A percentile compares a stretch with the other conserved stretches of the same genome.
Evolutionary conservation across 2,797 vertebrate species (phyloP).

Genomic region (Chelon auratus): DNA sequence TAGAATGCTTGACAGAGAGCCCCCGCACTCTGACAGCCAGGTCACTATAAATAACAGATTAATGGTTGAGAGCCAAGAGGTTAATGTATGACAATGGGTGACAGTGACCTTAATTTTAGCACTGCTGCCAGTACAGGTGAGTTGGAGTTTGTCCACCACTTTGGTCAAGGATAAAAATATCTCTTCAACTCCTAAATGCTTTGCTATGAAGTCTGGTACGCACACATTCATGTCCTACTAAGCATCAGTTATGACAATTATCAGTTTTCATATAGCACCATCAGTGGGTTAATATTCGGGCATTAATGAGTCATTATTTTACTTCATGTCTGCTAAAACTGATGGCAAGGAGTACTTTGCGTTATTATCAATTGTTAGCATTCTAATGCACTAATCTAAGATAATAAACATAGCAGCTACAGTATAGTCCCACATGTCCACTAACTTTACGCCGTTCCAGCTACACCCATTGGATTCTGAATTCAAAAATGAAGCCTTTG

Average conservation of each 20-base stretch:
- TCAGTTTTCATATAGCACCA: neutral
- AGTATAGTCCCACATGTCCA: no score
- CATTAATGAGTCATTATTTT: neutral
- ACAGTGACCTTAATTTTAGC: slow-evolving; percentile 2
- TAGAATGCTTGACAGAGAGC: slow-evolving; percentile 3
- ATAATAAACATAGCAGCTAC: no score
- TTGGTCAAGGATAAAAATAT: neutral
- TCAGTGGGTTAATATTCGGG: neutral
- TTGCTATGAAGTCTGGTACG: neutral
- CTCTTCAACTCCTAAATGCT: neutral
- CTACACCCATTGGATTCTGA: no score
- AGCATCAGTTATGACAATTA: neutral
- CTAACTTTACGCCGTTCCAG: no score
- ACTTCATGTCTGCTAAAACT: neutral
- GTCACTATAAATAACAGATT: slow-evolving; percentile 23
- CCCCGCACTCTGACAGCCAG: neutral
- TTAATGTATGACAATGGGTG: neutral
- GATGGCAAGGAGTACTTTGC: neutral
- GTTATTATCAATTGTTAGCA: neutral
- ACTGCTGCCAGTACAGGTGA: neutral
- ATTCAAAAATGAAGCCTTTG: no score
- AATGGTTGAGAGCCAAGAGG: neutral
- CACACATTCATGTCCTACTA: neutral
- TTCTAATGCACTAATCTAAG: neutral
- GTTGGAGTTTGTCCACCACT: no score